Conservation (phyloP, 1,140 invertebrate genomes). For the Dendrolimus punctatus region DNA sequence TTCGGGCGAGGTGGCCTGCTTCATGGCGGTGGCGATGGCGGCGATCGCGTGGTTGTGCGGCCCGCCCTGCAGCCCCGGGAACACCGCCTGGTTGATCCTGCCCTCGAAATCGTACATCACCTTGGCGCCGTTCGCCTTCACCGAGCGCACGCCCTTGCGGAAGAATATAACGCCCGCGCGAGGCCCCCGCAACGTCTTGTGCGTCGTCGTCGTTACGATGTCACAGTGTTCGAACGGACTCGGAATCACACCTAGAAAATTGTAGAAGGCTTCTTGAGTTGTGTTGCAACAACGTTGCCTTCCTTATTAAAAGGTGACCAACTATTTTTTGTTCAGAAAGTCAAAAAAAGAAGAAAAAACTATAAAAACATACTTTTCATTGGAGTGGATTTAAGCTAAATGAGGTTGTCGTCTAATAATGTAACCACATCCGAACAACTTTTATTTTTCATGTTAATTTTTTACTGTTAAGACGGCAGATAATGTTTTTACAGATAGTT, state of each 20-base stretch:
- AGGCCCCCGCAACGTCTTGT: constrained; percentile 95
- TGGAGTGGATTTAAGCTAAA: too few species aligned
- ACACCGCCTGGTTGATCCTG: constrained; percentile 94
- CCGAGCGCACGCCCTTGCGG: constrained; percentile 85
- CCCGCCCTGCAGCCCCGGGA: constrained; percentile 92
- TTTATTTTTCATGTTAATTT: too few species aligned
- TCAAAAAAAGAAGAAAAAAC: too few species aligned
- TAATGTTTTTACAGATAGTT: too few species aligned
- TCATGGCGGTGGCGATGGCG: constrained; percentile 93
- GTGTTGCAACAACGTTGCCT: too few species aligned
- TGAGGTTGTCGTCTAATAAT: too few species aligned
- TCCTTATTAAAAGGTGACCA: too few species aligned
- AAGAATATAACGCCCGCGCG: constrained; percentile 93
- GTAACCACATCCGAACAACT: too few species aligned
- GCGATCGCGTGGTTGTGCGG: constrained; percentile 95
- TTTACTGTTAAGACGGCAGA: too few species aligned
- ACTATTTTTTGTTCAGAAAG: too few species aligned
- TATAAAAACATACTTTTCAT: too few species aligned
- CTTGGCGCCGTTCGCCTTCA: constrained; percentile 83
- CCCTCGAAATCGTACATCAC: constrained; percentile 90
- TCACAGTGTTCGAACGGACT: constrained; percentile 95
- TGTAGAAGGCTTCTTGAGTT: background rate
- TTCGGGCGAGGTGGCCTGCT: constrained; percentile 85
- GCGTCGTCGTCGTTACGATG: constrained; percentile 96
- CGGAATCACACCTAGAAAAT: constrained; percentile 78